These are phyloP conservation scores for Maccullochella peelii DNA, from an alignment of 2,113 vertebrate species.

Conservation along the genomic window DNA sequence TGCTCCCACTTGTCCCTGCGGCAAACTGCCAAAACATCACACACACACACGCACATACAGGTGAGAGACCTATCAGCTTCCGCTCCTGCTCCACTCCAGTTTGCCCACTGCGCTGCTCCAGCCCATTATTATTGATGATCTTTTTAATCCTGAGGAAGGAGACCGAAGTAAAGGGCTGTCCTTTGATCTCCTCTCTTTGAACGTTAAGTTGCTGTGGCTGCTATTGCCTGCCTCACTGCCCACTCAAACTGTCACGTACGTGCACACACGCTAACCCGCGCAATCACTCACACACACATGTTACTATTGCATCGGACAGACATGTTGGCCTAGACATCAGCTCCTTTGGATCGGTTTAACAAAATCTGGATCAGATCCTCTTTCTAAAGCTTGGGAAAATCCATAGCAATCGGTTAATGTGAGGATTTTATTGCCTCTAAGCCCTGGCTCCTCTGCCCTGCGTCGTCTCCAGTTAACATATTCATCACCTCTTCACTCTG, in stretches of 20 bases:
- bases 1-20: conserved; percentile 52
- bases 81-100: conserved; percentile 36
- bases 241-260: conserved; percentile 22
- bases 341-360: conserved; percentile 69
- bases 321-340: conserved; percentile 48
- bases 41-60: background rate
- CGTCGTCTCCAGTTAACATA: conserved; percentile 64
- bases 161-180: conserved; percentile 46
- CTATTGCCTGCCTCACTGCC: conserved; percentile 31
- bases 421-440: conserved; percentile 65
- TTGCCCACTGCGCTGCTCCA: conserved; percentile 54
- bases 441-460: conserved; percentile 45
- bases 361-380: conserved; percentile 64
- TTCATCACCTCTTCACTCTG: conserved; percentile 56
- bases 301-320: conserved; percentile 31
- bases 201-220: conserved; percentile 61
- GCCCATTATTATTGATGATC: conserved; percentile 77
- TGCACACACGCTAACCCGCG: background rate
- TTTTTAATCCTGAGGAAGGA: conserved; percentile 72
- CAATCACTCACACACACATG: conserved; percentile 1
- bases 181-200: conserved; percentile 80
- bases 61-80: conserved; percentile 51
- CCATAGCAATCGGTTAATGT: conserved; percentile 71
- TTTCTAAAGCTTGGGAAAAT: conserved; percentile 70
- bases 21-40: conserved; percentile 54